Percentiles rank a stretch among this genome's conserved stretches.
These are phyloP conservation scores for Diarsia rubi DNA, from an alignment of 2,888 invertebrate species.

Conservation along the genomic window DNA sequence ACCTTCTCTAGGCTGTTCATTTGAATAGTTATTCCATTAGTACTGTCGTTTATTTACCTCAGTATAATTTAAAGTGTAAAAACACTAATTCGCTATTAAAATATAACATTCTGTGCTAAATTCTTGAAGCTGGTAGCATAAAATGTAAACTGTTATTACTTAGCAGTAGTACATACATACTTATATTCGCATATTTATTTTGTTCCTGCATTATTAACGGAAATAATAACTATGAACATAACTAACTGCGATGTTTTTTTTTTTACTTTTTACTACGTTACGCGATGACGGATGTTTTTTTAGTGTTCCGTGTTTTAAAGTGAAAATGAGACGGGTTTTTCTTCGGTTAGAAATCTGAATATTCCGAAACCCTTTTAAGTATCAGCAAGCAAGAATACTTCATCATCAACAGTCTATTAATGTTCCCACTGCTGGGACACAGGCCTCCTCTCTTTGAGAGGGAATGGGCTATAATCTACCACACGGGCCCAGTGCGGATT, in stretches of 20 bases:
- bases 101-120: slow-evolving; percentile 38
- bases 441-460: too few species aligned
- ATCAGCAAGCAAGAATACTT: neutral
- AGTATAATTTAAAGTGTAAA: slow-evolving; percentile 45
- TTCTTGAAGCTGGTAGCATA: slow-evolving; percentile 44
- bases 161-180: slow-evolving; percentile 13
- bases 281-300: slow-evolving; percentile 42
- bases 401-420: too few species aligned
- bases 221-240: slow-evolving; percentile 63
- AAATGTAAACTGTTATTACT: slow-evolving; percentile 43
- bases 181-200: slow-evolving; percentile 45
- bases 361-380: neutral
- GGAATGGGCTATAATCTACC: too few species aligned
- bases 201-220: slow-evolving; percentile 62
- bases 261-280: slow-evolving; percentile 38
- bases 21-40: slow-evolving; percentile 49
- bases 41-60: slow-evolving; percentile 26
- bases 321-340: slow-evolving; percentile 4
- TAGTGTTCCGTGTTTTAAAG: slow-evolving; percentile 37
- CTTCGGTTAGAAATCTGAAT: neutral
- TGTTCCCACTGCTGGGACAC: too few species aligned
- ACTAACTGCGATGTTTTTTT: slow-evolving; percentile 38
- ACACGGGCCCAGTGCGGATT: too few species aligned
- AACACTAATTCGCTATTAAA: slow-evolving; percentile 46
- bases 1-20: slow-evolving; percentile 31